phyloP scores from a whole-genome alignment of 1,140 invertebrate species.

The Temnothorax curvispinosus region DNA sequence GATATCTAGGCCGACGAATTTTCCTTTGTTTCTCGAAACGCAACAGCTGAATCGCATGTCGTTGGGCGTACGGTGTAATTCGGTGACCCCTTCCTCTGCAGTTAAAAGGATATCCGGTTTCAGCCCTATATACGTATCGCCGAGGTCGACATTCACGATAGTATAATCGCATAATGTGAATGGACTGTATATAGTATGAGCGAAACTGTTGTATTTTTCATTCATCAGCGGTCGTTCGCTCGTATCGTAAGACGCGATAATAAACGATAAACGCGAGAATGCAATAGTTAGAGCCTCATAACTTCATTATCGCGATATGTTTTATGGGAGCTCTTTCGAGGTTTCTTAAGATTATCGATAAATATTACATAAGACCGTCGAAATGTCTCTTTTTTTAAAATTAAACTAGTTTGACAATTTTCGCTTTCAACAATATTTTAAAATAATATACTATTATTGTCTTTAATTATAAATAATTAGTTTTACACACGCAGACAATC shows the following conservation, averaged over 20 bases:
- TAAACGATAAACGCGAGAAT: not conserved
- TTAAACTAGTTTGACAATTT: not conserved
- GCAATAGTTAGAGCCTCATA: not conserved
- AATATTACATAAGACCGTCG: not conserved
- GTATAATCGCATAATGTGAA: slow-evolving; percentile 12
- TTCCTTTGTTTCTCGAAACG: slow-evolving; percentile 4
- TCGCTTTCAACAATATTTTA: not conserved
- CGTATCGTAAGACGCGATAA: not conserved
- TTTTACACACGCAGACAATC: not conserved
- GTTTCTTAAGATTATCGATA: not conserved
- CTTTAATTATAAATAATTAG: not conserved
- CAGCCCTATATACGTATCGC: not conserved
- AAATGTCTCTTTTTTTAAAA: not conserved
- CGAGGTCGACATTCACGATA: slow-evolving; percentile 33
- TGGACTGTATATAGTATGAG: not conserved
- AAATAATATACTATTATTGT: no score
- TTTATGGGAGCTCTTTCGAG: not conserved
- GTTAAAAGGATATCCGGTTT: slow-evolving; percentile 37
- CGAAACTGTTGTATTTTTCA: not conserved
- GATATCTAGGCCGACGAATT: slow-evolving; percentile 34
- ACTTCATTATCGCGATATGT: not conserved
- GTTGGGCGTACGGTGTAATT: not conserved
- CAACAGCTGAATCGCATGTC: not conserved
- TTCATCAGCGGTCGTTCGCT: not conserved
- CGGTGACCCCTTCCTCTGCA: not conserved